Evolutionary conservation across 2,113 vertebrate genomes (phyloP).

Genomic region (Peromyscus leucopus): DNA sequence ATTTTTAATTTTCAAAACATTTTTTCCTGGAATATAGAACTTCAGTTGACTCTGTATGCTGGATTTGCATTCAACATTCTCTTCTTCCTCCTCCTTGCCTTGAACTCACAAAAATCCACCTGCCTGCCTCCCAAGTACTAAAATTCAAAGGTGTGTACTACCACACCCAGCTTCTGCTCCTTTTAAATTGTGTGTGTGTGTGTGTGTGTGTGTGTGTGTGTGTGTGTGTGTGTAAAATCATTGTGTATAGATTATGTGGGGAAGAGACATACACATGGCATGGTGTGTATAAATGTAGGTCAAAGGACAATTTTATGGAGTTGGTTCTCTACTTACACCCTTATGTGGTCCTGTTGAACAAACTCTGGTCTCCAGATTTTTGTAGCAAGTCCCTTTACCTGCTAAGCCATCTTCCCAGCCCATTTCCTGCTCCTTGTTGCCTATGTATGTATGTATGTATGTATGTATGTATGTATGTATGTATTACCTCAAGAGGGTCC

Average conservation of each 20-base stretch:
- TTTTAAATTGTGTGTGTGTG: not conserved
- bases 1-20: no score
- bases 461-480: accelerated
- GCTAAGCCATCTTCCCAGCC: not conserved
- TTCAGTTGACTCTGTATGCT: no score
- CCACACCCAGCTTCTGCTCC: not conserved
- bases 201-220: no score
- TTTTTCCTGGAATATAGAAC: not conserved
- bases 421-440: not conserved
- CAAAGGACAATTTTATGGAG: not conserved
- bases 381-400: not conserved
- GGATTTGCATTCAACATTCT: not conserved
- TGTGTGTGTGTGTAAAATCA: not conserved
- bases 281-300: not conserved
- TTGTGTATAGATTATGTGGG: not conserved
- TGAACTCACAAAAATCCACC: not conserved
- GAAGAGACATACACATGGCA: not conserved
- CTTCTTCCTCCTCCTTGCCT: not conserved
- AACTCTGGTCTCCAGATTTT: not conserved
- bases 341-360: not conserved
- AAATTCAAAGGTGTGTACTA: not conserved
- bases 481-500: no score
- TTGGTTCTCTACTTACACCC: not conserved
- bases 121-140: not conserved
- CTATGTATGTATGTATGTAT: not conserved